A percentile compares a stretch with the other conserved stretches of the same genome.
These are phyloP conservation scores for Oophaga pumilio DNA, from an alignment of 2,113 vertebrate genomes.

Conservation along the genomic window DNA sequence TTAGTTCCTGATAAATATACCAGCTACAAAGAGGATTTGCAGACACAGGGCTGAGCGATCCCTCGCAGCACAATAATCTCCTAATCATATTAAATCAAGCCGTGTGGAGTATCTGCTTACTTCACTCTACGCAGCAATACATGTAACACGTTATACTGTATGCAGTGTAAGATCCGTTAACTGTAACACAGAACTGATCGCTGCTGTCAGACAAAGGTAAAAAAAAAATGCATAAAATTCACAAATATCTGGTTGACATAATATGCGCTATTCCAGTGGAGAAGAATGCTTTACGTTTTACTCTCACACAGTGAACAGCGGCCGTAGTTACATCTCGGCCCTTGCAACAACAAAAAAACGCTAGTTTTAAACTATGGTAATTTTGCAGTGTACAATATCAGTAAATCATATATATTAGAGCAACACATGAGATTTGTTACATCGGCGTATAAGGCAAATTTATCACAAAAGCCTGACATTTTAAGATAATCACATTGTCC, in stretches of 20 bases:
- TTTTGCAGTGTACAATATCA: no score
- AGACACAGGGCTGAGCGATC: neutral
- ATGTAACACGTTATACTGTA: neutral
- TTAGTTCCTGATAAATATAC: neutral
- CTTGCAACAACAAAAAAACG: no score
- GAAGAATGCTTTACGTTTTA: no score
- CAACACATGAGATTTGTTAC: no score
- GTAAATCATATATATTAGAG: no score
- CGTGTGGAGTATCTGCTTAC: neutral
- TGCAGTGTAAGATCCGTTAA: neutral
- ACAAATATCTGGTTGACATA: neutral
- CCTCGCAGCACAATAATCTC: constrained; percentile 5
- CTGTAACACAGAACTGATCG: neutral
- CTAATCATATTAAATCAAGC: constrained; percentile 20
- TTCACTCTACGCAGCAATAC: neutral
- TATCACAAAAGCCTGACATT: no score
- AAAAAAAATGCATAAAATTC: neutral
- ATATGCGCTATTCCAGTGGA: neutral
- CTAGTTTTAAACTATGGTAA: no score
- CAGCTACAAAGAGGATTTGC: neutral
- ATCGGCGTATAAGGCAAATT: no score
- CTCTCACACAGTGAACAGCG: no score
- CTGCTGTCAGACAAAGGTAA: neutral
- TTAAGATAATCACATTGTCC: no score
- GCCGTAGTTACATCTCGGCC: no score